Base-by-base conservation (phyloP, 1,140 invertebrate genomes). In the Anadara kagoshimensis region DNA sequence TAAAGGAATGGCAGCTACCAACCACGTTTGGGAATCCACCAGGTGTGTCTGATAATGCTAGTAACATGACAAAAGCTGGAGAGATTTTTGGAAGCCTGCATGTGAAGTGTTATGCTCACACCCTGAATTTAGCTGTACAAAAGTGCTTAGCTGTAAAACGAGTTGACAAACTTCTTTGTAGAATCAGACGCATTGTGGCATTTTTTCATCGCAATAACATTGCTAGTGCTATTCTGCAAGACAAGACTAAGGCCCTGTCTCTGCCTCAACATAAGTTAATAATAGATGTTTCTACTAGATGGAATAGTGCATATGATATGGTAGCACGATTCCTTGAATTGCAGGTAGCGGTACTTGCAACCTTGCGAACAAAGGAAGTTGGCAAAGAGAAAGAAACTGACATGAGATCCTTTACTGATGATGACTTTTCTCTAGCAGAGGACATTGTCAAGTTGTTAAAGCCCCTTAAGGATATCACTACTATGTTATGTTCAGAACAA, bases 261-360 rank as follows among this genome's bases (percentile, higher is more conserved):
- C 43, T 76, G 24, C 75, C 68, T 43, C 18, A 73, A 24, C 74
- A 78, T 51, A 75, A 69, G 36, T 70, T 80, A 11, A 74, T 78
- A n/a, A 75, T 70, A 45, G 74, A 83, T 71, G 77, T 83, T 26
- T 18, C 24, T 14, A 83, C 70, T 57, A 41, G 44, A 44, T 63
- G 61, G 61, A 63, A 63, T 20, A 44, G 36, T 10, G 61, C 61
- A 18, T 63, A 63, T 47, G 61, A 63, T 26, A 63, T 47, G 61
- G 16, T 63, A 20, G 41, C n/a, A 29, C 20, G 29, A 11, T 29
- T 61, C 41, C 24, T 64, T 3, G 24, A 22, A 61, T 22, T 36
- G 41, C 24, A 61, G n/a, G 22, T 29, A 29, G 24, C 58, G 1
- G 41, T 36, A 61, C 41, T 61, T 43, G 58, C 5, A 10, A 18